Base-by-base conservation (phyloP, 2,888 invertebrate species). In the Mayetiola destructor region DNA sequence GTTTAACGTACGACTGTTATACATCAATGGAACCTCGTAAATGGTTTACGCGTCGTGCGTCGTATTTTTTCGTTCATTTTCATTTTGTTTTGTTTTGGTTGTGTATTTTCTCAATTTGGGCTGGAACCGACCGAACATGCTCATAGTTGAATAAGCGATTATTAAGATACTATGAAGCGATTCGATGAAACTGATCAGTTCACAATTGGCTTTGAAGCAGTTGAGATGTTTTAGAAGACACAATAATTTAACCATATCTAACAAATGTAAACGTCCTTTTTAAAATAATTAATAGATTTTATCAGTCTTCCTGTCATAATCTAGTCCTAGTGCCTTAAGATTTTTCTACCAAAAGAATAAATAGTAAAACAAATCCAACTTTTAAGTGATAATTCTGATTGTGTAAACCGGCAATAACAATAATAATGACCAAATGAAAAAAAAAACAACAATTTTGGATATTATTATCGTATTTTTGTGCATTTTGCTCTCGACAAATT, bases 91-190 rank as follows among this genome's bases (percentile, higher is more conserved):
- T n/a, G n/a, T n/a, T n/a, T n/a, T 21, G 6, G 2, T 9, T 40
- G 4, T 48, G 10, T 48, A n/a, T 14, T 3, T 48, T 42, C 2
- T 42, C 16, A 23, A 2, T 27, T 32, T 12, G 32, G 12, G 12
- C 48, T 27, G 23, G 27, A 16, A 27, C 27, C 48, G 27, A 27
- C 27, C 48, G 48, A 48, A 5, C 16, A 48, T 48, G 48, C 48
- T n/a, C 48, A 48, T 48, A 48, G 27, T 48, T 16, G 48, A 48
- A 48, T 48, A 27, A 48, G 48, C 48, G 48, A 48, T n/a, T 48
- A 48, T 48, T 27, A 48, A 48, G 48, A 48, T n/a, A 23, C 42
- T 42, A 42, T 42, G 18, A 42, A 23, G 27, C 48, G 27, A 48
- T 48, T 27, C 48, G 48, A 27, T 48, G 27, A 27, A 27, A 48